Evolutionary conservation across 2,888 invertebrate genomes (phyloP).

Genomic region (Dysmachus trigonus): DNA sequence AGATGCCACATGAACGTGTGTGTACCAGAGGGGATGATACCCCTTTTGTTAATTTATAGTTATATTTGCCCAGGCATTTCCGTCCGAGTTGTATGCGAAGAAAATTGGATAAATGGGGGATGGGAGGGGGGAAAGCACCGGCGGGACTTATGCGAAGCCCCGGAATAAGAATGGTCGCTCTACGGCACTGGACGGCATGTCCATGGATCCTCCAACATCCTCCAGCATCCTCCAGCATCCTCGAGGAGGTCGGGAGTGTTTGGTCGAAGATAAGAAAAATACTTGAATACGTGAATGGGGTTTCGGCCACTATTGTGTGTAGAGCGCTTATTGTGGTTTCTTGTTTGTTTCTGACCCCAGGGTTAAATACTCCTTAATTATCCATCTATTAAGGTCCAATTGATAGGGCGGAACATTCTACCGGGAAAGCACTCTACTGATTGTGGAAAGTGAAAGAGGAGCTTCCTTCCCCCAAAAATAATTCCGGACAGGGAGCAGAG

Average conservation of each 20-base stretch:
- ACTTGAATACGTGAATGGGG: slow-evolving; percentile 10
- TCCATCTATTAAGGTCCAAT: slow-evolving; percentile 22
- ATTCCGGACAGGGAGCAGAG: neutral
- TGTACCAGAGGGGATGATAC: neutral
- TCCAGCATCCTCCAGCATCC: neutral
- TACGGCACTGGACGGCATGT: neutral
- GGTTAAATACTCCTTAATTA: slow-evolving; percentile 33
- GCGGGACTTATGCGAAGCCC: neutral
- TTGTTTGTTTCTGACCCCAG: neutral
- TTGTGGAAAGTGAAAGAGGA: neutral
- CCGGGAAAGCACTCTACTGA: neutral
- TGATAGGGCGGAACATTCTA: slow-evolving; percentile 16
- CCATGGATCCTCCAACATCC: neutral
- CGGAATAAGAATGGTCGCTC: neutral
- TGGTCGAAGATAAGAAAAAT: slow-evolving; percentile 9
- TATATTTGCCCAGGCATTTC: slow-evolving; percentile 32
- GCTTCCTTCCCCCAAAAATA: neutral
- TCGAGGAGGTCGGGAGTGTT: neutral
- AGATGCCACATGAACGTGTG: neutral
- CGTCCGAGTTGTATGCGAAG: slow-evolving; percentile 1
- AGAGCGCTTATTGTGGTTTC: slow-evolving; percentile 16
- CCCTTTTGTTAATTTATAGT: slow-evolving; percentile 30
- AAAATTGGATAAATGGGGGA: slow-evolving; percentile 8
- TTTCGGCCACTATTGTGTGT: neutral
- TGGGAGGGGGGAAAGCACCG: neutral